These are phyloP conservation scores for Nineta flava DNA, from an alignment of 2,888 invertebrate species.

Conservation along the genomic window DNA sequence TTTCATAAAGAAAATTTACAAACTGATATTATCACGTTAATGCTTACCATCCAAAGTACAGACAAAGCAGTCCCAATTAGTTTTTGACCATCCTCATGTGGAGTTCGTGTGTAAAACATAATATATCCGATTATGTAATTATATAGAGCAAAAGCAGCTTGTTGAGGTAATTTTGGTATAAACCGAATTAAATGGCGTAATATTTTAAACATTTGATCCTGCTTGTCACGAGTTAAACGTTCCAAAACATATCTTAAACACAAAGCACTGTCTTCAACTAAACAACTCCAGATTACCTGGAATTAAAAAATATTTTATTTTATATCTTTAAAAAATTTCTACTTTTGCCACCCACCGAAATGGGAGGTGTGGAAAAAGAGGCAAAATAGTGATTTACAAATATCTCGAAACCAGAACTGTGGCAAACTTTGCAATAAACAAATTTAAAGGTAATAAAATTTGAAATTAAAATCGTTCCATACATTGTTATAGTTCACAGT, in stretches of 20 bases:
- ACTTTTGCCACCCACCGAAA: too few relatives aligned
- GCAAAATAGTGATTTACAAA: too few relatives aligned
- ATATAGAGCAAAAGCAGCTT: conserved; percentile 94
- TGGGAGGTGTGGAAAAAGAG: too few relatives aligned
- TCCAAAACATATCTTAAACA: conserved; percentile 93
- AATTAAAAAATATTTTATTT: conserved; percentile 5
- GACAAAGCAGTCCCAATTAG: conserved; percentile 89
- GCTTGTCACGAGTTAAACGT: conserved; percentile 80
- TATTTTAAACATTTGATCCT: conserved; percentile 87
- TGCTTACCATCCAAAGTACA: conserved; percentile 82
- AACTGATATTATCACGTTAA: not conserved
- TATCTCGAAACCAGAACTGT: too few relatives aligned
- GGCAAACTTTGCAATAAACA: too few relatives aligned
- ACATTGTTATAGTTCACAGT: too few relatives aligned
- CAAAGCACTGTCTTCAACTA: conserved; percentile 94
- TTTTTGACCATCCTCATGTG: conserved; percentile 89
- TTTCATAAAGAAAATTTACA: not conserved
- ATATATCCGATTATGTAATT: conserved; percentile 99
- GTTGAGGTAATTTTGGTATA: conserved; percentile 83
- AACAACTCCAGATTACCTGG: conserved; percentile 90
- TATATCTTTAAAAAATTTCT: not conserved
- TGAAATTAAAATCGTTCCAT: too few relatives aligned
- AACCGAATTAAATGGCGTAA: conserved; percentile 84
- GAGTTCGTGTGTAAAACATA: conserved; percentile 96
- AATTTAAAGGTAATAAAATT: too few relatives aligned